Base-by-base conservation (phyloP, 1,140 invertebrate genomes). In the Anastrepha ludens region DNA sequence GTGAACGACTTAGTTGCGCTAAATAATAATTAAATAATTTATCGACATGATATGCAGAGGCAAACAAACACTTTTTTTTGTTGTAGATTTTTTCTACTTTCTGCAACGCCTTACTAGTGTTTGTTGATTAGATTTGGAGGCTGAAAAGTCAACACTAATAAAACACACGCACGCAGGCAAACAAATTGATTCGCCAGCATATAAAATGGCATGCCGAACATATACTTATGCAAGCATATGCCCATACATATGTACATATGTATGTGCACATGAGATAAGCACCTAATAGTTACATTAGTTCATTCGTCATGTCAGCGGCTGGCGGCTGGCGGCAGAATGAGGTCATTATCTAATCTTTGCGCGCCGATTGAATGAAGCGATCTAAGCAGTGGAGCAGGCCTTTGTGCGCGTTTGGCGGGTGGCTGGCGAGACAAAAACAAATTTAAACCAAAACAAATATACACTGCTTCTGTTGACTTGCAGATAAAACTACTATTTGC, bases 301-400 rank as follows among this genome's bases (percentile, higher is more conserved):
- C 74, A 81, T 81, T 81, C 74, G 41, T 81, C 74, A 81, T 58
- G 74, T 81, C 74, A 58, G n/a, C 74, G 20, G 47, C 44, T 55
- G 9, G n/a, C 74, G 20, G 47, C 44, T 55, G 9, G 74, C 74
- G 58, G 58, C 85, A 62, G 62, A 86, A 59, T 65, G 85, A 64
- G 85, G 85, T 50, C 85, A 86, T 86, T 86, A 86, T 86, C 85
- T 86, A 86, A 86, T 86, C 85, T 60, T 7, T 41, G 9, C 29
- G 62, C 20, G 62, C 58, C 15, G 60, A 62, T 62, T 62, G 60
- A 62, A 62, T 15, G 60, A 8, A 15, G 9, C n/a, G 15, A 55
- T 74, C 29, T 74, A 47, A 7, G 29, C 15, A 41, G 47, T 55
- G 6, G n/a, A 20, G 13, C 67, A 47, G 67, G 13, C 39, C 41